A percentile compares a stretch with the other conserved stretches of the same genome.
Evolutionary conservation across 2,113 vertebrate genomes (phyloP).

Genomic region (Butorides virescens): DNA sequence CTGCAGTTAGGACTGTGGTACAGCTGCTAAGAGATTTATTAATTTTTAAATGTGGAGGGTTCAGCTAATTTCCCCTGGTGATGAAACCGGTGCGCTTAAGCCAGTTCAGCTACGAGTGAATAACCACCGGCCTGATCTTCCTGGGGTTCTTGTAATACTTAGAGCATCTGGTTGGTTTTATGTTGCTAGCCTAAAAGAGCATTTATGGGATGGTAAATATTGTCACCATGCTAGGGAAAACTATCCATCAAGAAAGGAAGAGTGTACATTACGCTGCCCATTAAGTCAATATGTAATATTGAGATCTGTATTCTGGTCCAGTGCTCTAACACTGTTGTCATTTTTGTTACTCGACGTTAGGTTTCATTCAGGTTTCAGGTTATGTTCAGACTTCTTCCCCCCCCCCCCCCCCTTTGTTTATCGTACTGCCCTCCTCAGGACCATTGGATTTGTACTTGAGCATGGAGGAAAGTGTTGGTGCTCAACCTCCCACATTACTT

Average conservation of each 20-base stretch:
- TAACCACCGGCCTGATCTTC: neutral
- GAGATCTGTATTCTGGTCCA: neutral
- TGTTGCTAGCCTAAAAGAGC: neutral
- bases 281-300: neutral
- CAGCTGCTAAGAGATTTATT: neutral
- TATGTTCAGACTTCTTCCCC: neutral
- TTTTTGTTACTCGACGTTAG: neutral
- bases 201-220: neutral
- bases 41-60: neutral
- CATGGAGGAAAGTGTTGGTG: neutral
- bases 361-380: neutral
- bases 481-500: neutral
- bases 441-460: neutral
- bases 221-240: neutral
- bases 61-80: neutral
- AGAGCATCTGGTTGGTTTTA: neutral
- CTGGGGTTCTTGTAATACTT: neutral
- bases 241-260: neutral
- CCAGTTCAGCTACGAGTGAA: neutral
- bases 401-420: neutral
- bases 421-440: neutral
- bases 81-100: neutral
- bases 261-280: rapidly evolving
- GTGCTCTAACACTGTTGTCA: neutral
- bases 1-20: neutral